These are phyloP conservation scores for Sesia apiformis DNA, from an alignment of 2,888 invertebrate genomes.

Conservation along the genomic window DNA sequence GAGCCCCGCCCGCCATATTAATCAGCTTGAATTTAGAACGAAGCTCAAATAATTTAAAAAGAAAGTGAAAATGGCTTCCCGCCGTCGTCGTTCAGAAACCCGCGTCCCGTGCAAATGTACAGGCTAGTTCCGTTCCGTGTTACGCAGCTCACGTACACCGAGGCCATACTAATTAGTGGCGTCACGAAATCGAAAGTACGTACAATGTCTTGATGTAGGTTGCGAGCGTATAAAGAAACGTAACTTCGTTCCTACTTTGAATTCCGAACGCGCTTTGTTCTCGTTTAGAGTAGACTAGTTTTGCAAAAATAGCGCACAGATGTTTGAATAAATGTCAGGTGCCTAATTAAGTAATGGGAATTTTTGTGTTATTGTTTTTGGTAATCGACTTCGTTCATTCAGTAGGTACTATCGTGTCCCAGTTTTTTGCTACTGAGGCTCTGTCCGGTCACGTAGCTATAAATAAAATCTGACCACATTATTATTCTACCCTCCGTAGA, in stretches of 20 bases:
- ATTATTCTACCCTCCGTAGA: too few species aligned
- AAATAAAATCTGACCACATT: too few species aligned
- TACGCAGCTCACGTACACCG: conserved; percentile 58
- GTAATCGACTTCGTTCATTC: too few species aligned
- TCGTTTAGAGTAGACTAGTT: conserved; percentile 4
- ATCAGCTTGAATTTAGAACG: conserved; percentile 46
- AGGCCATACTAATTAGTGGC: conserved; percentile 66
- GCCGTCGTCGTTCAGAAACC: conserved; percentile 15
- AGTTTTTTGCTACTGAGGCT: too few species aligned
- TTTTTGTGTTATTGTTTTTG: neutral
- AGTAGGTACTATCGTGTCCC: too few species aligned
- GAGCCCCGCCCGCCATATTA: conserved; percentile 33
- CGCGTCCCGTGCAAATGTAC: conserved; percentile 11
- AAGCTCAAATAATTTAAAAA: conserved; percentile 48
- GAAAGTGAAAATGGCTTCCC: conserved; percentile 62
- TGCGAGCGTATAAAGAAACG: conserved; percentile 41
- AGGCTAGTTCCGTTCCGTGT: conserved; percentile 55
- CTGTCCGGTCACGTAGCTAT: too few species aligned
- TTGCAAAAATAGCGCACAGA: neutral
- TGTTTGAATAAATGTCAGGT: neutral
- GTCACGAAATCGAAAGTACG: conserved; percentile 70
- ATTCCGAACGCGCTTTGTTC: conserved; percentile 14
- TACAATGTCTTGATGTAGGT: conserved; percentile 33
- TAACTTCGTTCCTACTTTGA: conserved; percentile 27
- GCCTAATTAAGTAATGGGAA: neutral